Evolutionary conservation across 2,888 invertebrate species (phyloP).

Genomic region (Leucozona laternaria): DNA sequence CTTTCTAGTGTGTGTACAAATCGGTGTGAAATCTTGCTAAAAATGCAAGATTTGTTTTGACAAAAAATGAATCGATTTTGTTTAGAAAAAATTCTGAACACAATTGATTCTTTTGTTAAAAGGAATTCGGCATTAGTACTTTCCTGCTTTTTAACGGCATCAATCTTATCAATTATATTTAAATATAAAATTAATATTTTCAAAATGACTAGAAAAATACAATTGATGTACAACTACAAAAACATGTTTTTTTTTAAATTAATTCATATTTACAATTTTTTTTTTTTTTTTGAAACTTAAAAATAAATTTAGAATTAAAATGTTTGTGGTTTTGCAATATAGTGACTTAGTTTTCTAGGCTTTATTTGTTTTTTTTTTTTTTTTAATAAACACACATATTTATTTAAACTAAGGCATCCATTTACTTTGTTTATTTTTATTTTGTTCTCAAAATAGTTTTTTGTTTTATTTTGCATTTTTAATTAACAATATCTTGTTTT

Average conservation of each 20-base stretch:
- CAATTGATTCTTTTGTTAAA: too few relatives aligned
- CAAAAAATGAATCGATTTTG: too few relatives aligned
- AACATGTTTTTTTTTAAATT: slow-evolving; percentile 23
- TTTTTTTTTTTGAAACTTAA: not conserved
- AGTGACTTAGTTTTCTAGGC: slow-evolving; percentile 21
- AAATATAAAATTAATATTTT: not conserved
- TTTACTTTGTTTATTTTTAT: slow-evolving; percentile 60
- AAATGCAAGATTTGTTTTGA: too few relatives aligned
- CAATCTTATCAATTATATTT: too few relatives aligned
- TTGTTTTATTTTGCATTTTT: slow-evolving; percentile 10
- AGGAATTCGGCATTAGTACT: too few relatives aligned
- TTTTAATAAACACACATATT: slow-evolving; percentile 18
- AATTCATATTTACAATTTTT: slow-evolving; percentile 19
- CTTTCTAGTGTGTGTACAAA: too few relatives aligned
- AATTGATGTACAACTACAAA: slow-evolving; percentile 15
- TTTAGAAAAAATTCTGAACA: too few relatives aligned
- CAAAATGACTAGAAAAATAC: slow-evolving; percentile 56
- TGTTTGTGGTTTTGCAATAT: slow-evolving; percentile 19
- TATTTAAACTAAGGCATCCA: slow-evolving; percentile 69
- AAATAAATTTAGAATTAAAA: slow-evolving; percentile 18
- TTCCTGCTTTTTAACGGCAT: too few relatives aligned
- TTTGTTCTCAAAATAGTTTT: slow-evolving; percentile 11
- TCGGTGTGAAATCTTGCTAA: too few relatives aligned
- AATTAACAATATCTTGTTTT: slow-evolving; percentile 9
- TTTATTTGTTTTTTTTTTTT: too few relatives aligned